Base-by-base conservation (phyloP, 2,797 vertebrate genomes). In the Crypturellus tataupa region DNA sequence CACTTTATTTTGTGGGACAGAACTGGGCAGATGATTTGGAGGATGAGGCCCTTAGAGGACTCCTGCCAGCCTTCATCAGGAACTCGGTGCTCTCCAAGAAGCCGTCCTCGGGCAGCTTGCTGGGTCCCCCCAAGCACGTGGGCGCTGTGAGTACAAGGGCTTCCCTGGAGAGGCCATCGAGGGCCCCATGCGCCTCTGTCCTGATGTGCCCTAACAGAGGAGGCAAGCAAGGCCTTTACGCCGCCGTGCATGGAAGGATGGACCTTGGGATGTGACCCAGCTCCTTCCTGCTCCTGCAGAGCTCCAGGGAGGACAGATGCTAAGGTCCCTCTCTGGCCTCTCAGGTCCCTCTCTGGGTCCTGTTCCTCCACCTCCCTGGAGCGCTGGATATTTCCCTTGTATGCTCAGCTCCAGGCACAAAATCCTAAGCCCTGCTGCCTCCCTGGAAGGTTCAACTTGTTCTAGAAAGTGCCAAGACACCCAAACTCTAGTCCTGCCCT, bases 71-170 rank as follows among this genome's bases (percentile, higher is more conserved):
- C 31, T 98, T 99, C 94, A 97, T 99, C 87, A 98, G 97, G 95
- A 99, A 99, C 95, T 99, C 99, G 7, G 47, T 99, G 69, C 97
- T 99, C 77, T 98, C 98, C 95, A 98, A 98, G 94, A 99, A 98
- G 94, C 98, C 98, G 56, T 95, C 95, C 21, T 97, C 90, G 6
- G 98, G 97, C 27, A 97, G 98, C 97, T 98, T 98, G 97, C 82
- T 98, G 91, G 97, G 98, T 69, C 95, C 98, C 19, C 97, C 85
- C 80, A 97, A 46, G 90, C 98, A 90, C 82, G 90, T 85, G 73
- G 99, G 99, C 93, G 82, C 92, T 25, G 99, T 99, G 96, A 97
- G 98, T 97, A 46, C 42, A 53, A 53, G 80, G 68, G 56, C 87
- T 86, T 81, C 60, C 63, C 16, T 85, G 84, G 79, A 75, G 76